phyloP scores from a whole-genome alignment of 2,888 invertebrate species.

The Erebia aethiops region DNA sequence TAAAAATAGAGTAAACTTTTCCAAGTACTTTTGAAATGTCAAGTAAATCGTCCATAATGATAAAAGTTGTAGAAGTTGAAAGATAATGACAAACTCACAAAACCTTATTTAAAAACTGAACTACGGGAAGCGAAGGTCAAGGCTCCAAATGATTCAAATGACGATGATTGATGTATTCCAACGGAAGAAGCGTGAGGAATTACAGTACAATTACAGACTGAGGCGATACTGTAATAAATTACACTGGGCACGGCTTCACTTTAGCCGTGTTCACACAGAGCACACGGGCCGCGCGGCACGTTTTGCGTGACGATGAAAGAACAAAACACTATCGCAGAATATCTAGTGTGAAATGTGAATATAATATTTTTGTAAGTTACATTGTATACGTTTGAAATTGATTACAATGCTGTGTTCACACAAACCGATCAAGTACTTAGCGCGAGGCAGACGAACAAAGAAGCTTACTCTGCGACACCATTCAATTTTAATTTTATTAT shows the following conservation, averaged over 20 bases:
- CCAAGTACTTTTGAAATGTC: too few relatives aligned
- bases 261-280: slow-evolving; percentile 40
- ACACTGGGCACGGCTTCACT: slow-evolving; percentile 52
- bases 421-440: too few relatives aligned
- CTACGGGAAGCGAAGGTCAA: slow-evolving; percentile 29
- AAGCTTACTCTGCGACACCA: too few relatives aligned
- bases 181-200: slow-evolving; percentile 40
- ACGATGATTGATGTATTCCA: slow-evolving; percentile 43
- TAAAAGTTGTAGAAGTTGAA: neutral
- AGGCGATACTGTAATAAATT: slow-evolving; percentile 58
- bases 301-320: too few relatives aligned
- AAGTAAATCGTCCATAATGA: too few relatives aligned
- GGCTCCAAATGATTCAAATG: slow-evolving; percentile 35
- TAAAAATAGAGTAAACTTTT: too few relatives aligned
- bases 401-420: too few relatives aligned
- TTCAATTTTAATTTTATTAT: too few relatives aligned
- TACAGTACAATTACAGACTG: slow-evolving; percentile 51
- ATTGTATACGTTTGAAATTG: neutral
- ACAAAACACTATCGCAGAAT: too few relatives aligned
- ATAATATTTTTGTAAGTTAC: neutral
- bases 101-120: slow-evolving; percentile 11
- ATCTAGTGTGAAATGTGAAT: neutral
- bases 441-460: too few relatives aligned
- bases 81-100: neutral
- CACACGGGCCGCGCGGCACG: neutral